phyloP scores from a whole-genome alignment of 1,140 invertebrate genomes.

The Euwallacea fornicatus region DNA sequence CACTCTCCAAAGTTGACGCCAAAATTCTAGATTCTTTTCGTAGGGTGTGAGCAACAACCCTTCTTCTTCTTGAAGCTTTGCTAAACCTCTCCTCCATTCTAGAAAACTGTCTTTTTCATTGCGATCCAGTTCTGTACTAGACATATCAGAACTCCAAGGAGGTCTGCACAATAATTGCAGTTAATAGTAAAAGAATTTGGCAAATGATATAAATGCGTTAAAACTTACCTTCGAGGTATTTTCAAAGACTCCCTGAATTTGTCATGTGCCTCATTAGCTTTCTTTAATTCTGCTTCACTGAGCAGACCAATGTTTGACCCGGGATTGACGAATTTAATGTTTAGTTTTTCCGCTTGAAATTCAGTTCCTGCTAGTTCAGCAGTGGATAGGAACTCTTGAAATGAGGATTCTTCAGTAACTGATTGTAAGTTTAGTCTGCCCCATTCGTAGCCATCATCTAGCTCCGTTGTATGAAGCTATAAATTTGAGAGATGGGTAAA shows the following conservation, averaged over 20 bases:
- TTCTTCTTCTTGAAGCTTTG: conserved; percentile 78
- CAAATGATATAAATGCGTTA: neutral
- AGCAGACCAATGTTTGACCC: conserved; percentile 64
- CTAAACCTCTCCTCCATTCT: conserved; percentile 83
- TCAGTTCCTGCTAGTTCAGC: conserved; percentile 92
- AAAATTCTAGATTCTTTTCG: conserved; percentile 98
- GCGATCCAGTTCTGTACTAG: conserved; percentile 73
- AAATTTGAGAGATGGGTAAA: conserved; percentile 42
- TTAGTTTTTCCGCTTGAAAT: conserved; percentile 89
- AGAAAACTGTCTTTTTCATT: conserved; percentile 83
- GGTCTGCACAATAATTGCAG: conserved; percentile 62
- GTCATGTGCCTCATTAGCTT: conserved; percentile 64
- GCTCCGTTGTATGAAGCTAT: conserved; percentile 83
- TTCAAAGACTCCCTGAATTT: conserved; percentile 68
- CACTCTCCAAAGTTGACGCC: conserved; percentile 98
- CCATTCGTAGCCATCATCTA: conserved; percentile 90
- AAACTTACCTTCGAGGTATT: conserved; percentile 71
- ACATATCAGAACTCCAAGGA: conserved; percentile 74
- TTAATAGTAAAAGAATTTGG: neutral
- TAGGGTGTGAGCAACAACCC: conserved; percentile 90
- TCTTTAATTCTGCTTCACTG: conserved; percentile 63
- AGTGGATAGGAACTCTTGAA: conserved; percentile 94
- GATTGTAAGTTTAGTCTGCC: conserved; percentile 86
- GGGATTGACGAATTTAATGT: conserved; percentile 76
- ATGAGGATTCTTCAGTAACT: conserved; percentile 92